Base-by-base conservation (phyloP, 2,797 vertebrate species). In the Silurus lanzhouensis region DNA sequence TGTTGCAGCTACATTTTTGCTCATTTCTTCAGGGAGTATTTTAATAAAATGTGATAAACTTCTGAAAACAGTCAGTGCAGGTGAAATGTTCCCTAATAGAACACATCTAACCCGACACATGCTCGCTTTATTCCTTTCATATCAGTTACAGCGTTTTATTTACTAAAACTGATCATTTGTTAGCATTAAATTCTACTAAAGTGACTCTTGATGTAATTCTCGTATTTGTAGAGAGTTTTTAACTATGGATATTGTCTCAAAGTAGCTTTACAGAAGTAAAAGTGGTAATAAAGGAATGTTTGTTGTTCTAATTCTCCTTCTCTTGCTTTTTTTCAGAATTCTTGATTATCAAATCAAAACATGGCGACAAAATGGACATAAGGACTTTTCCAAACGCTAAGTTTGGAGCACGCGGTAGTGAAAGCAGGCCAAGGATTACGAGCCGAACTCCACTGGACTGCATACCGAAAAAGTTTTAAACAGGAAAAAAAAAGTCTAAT, bases 361-460 rank as follows among this genome's bases (percentile, higher is more conserved):
- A 63, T 83, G 84, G 93, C 89, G 90, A 90, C 67, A 83, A 88
- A 92, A 90, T 88, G 61, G 84, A 64, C 87, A 88, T 84, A 86
- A 89, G 90, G 92, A 91, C 93, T 92, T 55, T 70, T 38, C 91
- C 92, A 92, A 94, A 91, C 89, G 84, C 89, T 89, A 86, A 84
- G 90, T 92, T 91, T 89, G 91, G 90, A 93, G 91, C 86, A 88
- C 87, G 90, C 91, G 92, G 90, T 92, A 92, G 92, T 92, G 91
- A 85, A 90, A 89, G 90, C 89, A 89, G 91, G 88, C 88, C 88
- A 48, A 84, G 84, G 75, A 27, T 91, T 72, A 84, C 76, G 75
- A 77, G 17, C 12, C n/a, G 77, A 68, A 77, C 66, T 57, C 60
- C 44, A 70, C 46, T 31, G 81, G 79, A 87, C 48, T 64, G 15